Base-by-base conservation (phyloP, 2,888 invertebrate species). In the Augochlorella aurata region DNA sequence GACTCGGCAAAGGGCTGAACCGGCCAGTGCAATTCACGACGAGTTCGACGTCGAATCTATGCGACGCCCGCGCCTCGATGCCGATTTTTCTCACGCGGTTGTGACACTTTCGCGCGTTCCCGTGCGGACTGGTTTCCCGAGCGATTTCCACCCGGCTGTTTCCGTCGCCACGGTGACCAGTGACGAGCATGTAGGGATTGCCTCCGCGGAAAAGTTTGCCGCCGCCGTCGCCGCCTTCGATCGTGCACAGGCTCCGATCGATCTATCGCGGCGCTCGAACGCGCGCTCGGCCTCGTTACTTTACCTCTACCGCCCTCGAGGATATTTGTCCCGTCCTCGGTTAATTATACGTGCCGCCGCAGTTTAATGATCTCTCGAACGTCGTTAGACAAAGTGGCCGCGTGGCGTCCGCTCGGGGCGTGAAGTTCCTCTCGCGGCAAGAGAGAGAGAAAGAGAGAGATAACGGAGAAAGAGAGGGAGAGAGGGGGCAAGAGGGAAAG, bases 11-110 rank as follows among this genome's bases (percentile, higher is more conserved):
- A 91, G 92, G 92, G 92, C 91, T 90, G 90, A 91, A 89, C 90
- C 92, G 90, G 87, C 89, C 92, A 92, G 92, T 92, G 90, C 90
- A 90, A 90, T 90, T 89, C 91, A 88, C 90, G 91, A 86, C 92
- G 90, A 88, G 89, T 87, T 88, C 89, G 89, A 87, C 88, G 88
- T 87, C 90, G 90, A 89, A 77, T 68, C 81, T 45, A 66, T 87
- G 86, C 87, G 84, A 63, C 81, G 71, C 81, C 38, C 74, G 65
- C 67, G 69, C 71, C 78, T 47, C 65, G 80, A 73, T 67, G 68
- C 63, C 38, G 82, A 81, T 70, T 73, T 74, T 76, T 77, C 77
- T 70, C 63, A 49, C 61, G 70, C 47, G 72, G 69, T 66, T 79
- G 50, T 54, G 63, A 63, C 63, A 63, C 18, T 63, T 29, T 63